Evolutionary conservation across 2,113 vertebrate genomes (phyloP), one percentile per base, ranked within the genome.

Genomic region (Triplophysa dalaica): DNA sequence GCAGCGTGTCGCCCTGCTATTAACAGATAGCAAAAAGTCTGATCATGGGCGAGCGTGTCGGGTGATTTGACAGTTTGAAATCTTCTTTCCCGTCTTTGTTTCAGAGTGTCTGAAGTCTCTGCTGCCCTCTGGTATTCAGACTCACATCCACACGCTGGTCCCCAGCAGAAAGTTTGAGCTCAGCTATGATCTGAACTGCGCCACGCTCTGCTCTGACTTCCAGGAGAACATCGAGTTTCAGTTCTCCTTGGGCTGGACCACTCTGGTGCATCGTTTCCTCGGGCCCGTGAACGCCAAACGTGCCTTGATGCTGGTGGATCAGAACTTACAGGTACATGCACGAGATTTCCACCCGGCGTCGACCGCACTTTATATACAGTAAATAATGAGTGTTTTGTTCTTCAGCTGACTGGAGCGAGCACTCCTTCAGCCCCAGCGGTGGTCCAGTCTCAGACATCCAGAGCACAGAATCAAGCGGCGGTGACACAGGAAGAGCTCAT

Each of bases 221-320:
- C 96, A 98, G 86, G 98, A 99, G 86, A 95, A 98, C 87, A 96
- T 99, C 5, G 92, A 94, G 70, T 99, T 99, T 89, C 95, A 88
- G 82, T 99, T 99, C 81, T 97, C 97, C 10, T 82, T 98, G 89
- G 98, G 98, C 74, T 98, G 95, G 96, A 88, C 93, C 2, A 87
- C 94, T 0, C 91, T 99, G 19, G 95, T 96, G n/a, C 95, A 93
- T 85, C 95, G 97, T 64, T 98, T 94, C 82, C 88, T 99, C 67
- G 96, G 97, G 10, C 90, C 94, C 6, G 93, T 90, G 38, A 95
- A 96, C 56, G 95, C 96, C 19, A 93, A 95, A 81, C 90, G 89
- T 50, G 92, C 97, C 0, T 92, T 99, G 0, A 87, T 90, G 38
- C 88, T 98, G 65, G 90, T 94, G 70, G 95, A 99, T 83, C 93